Evolutionary conservation across 2,113 vertebrate species (phyloP), one percentile per base, ranked within the genome.

Genomic region (Trochalopteron elliotii): DNA sequence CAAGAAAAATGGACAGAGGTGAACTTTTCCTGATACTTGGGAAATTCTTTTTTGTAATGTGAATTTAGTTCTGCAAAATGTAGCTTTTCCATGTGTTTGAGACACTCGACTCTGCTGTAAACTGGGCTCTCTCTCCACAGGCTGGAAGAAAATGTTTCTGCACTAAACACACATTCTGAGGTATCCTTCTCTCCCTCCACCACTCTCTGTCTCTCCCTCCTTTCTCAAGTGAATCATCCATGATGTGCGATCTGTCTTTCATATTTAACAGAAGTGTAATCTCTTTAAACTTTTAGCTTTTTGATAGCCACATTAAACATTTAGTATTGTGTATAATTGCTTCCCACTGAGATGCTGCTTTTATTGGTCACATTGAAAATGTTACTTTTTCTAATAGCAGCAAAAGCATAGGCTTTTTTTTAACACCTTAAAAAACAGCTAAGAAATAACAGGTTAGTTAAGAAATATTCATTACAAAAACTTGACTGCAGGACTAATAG

Each of bases 401-500:
- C 63, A 81, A 95, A 96, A 94, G 97, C 92, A 93, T 82, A 90
- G 69, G 44, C 33, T 35, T 56, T 84, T 79, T 61, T 65, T 69
- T 87, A 92, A 94, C 96, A 93, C 96, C 96, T 98, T 96, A 49
- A 70, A 96, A 95, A 96, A 37, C 89, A 97, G 94, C 86, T 81
- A 94, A 97, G 96, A 96, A 97, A 94, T 97, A 95, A 89, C 97
- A 97, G 97, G 96, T 98, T 98, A 97, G 97, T 98, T 98, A 97
- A 98, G 96, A 96, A 98, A 98, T 96, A 97, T 97, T 98, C 98
- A 97, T 98, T 97, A 96, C 97, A 98, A 98, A 98, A 98, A 99
- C 98, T 97, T 98, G 98, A 98, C 98, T 98, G 97, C 98, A 98
- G 98, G 98, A 98, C 98, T 99, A 98, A 99, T 98, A 98, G 95